Evolutionary conservation across 2,113 vertebrate species (phyloP).

Genomic region (Ciconia boyciana): DNA sequence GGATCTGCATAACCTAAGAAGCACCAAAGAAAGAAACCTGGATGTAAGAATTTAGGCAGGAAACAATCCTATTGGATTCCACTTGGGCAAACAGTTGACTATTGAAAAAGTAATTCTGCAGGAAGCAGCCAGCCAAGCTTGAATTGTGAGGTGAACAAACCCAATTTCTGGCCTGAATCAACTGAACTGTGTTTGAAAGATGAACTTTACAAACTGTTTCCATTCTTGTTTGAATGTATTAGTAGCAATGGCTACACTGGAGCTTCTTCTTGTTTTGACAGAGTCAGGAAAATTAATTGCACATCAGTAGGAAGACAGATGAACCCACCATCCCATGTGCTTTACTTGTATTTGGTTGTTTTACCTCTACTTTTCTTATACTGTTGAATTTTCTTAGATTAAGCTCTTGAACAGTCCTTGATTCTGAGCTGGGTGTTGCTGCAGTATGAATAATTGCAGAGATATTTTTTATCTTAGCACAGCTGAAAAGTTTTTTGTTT

Average conservation of each 20-base stretch:
- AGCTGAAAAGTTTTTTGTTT: constrained; percentile 7
- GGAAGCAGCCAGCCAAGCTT: not conserved
- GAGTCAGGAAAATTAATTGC: not conserved
- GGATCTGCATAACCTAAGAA: not conserved
- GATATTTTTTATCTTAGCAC: not conserved
- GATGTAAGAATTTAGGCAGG: not conserved
- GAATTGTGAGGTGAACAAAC: not conserved
- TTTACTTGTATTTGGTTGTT: not conserved
- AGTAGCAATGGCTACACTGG: not conserved
- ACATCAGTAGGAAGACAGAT: not conserved
- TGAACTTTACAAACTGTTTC: not conserved
- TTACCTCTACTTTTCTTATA: not conserved
- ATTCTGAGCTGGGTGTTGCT: not conserved
- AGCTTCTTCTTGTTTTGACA: not conserved
- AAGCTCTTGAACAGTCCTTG: not conserved
- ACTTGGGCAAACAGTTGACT: not conserved
- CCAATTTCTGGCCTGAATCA: not conserved
- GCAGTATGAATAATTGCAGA: not conserved
- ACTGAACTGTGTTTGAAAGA: not conserved
- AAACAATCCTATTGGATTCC: not conserved
- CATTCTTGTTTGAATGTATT: not conserved
- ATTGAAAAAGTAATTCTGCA: not conserved
- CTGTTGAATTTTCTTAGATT: not conserved
- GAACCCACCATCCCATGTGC: fast-evolving
- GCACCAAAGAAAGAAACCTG: not conserved